Evolutionary conservation across 2,113 vertebrate species (phyloP).

Genomic region (Misgurnus mizolepis): DNA sequence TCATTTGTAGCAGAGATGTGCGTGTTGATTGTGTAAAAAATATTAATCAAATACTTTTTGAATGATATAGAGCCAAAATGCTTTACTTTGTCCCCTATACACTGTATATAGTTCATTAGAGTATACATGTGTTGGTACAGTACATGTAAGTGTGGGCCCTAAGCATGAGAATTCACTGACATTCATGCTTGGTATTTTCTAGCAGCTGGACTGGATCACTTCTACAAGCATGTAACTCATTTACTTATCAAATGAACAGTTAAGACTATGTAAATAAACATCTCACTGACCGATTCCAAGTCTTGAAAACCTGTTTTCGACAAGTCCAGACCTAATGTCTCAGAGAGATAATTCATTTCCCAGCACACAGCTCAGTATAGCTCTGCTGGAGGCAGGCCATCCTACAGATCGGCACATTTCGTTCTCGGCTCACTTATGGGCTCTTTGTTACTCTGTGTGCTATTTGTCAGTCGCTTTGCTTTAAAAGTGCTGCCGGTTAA

Average conservation of each 20-base stretch:
- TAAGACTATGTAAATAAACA: conserved; percentile 56
- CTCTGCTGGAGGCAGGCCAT: conserved; percentile 5
- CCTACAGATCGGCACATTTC: conserved; percentile 6
- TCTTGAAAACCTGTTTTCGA: conserved; percentile 51
- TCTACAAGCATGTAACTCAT: conserved; percentile 27
- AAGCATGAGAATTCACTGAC: background rate
- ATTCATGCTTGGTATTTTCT: background rate
- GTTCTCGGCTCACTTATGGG: conserved; percentile 25
- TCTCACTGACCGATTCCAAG: conserved; percentile 64
- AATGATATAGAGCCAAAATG: too few relatives aligned
- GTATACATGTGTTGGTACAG: background rate
- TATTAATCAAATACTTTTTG: too few relatives aligned
- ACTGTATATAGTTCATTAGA: background rate
- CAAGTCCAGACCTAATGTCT: conserved; percentile 63
- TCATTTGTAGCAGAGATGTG: too few relatives aligned
- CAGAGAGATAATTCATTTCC: conserved; percentile 62
- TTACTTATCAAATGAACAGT: conserved; percentile 42
- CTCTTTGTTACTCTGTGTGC: conserved; percentile 8
- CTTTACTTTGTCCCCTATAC: too few relatives aligned
- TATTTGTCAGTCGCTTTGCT: conserved; percentile 17
- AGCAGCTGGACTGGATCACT: conserved; percentile 39
- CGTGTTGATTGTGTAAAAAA: too few relatives aligned
- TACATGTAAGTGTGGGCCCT: background rate
- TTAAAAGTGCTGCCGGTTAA: background rate
- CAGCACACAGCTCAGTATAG: background rate